A percentile compares a stretch with the other conserved stretches of the same genome.
These are phyloP conservation scores for honey bee (Apis mellifera) DNA, from an alignment of 1,140 invertebrate genomes.

Conservation along the genomic window DNA sequence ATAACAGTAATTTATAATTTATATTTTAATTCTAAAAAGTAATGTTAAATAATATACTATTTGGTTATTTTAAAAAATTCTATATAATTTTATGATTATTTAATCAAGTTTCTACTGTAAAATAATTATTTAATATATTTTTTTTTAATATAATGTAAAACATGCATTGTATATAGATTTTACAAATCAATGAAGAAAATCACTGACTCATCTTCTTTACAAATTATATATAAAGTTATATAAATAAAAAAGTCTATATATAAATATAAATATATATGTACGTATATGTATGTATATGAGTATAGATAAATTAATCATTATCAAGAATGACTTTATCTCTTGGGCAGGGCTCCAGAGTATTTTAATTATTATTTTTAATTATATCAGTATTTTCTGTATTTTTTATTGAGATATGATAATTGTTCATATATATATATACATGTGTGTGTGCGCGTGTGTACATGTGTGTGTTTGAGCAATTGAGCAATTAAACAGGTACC, in stretches of 20 bases:
- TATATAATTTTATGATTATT: not conserved
- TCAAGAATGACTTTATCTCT: conserved; percentile 74
- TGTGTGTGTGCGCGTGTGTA: no score
- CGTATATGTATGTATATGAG: conserved; percentile 68
- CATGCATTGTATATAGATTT: conserved; percentile 51
- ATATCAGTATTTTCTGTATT: conserved; percentile 80
- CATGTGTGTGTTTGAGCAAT: conserved; percentile 71
- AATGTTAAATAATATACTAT: not conserved
- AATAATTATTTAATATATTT: not conserved
- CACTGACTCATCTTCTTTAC: conserved; percentile 45
- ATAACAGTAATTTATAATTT: not conserved
- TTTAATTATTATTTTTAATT: conserved; percentile 65
- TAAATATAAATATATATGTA: conserved; percentile 48
- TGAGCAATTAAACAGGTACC: conserved; percentile 80
- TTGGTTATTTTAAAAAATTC: not conserved
- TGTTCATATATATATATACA: conserved; percentile 72
- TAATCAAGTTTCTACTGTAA: conserved; percentile 47
- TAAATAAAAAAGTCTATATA: conserved; percentile 51
- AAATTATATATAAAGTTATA: conserved; percentile 70
- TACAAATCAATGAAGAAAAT: conserved; percentile 46
- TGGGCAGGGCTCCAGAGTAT: conserved; percentile 75
- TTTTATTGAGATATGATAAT: conserved; percentile 76
- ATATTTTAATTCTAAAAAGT: not conserved
- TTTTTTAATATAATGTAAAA: conserved; percentile 19
- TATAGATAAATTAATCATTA: conserved; percentile 53